These are phyloP conservation scores for Leptosomus discolor DNA, from an alignment of 2,113 vertebrate genomes.

Conservation along the genomic window DNA sequence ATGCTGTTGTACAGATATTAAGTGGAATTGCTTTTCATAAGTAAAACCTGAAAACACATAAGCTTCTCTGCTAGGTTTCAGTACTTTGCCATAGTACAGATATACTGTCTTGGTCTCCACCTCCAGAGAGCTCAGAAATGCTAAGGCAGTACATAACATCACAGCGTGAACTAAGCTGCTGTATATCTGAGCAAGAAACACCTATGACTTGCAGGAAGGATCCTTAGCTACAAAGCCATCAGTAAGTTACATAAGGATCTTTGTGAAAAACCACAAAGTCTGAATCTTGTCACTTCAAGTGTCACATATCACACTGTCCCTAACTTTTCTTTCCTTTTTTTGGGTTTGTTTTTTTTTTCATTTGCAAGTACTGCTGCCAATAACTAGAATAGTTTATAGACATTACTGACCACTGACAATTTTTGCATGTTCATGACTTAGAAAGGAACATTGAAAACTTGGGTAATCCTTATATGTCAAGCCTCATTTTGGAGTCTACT, in stretches of 20 bases:
- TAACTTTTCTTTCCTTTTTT: neutral
- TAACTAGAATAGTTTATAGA: neutral
- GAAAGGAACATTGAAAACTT: neutral
- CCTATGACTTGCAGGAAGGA: neutral
- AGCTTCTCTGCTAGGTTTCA: neutral
- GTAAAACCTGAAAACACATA: slow-evolving; percentile 18
- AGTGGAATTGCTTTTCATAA: slow-evolving; percentile 18
- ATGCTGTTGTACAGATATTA: neutral
- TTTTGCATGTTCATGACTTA: neutral
- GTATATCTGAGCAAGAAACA: neutral
- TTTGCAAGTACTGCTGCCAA: neutral
- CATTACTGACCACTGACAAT: neutral
- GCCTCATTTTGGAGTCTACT: neutral
- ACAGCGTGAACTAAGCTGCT: neutral
- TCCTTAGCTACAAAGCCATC: neutral
- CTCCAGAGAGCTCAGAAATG: slow-evolving; percentile 6
- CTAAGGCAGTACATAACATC: neutral
- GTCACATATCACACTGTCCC: neutral
- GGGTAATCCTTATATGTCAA: neutral
- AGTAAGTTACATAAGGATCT: neutral
- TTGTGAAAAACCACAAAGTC: neutral
- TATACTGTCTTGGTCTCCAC: neutral
- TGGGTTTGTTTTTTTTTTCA: neutral
- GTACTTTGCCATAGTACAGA: neutral
- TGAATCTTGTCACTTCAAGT: neutral